Percentiles rank a stretch among this genome's conserved stretches.
Conservation (phyloP, 2,113 vertebrate species). For the Thunnus thynnus region DNA sequence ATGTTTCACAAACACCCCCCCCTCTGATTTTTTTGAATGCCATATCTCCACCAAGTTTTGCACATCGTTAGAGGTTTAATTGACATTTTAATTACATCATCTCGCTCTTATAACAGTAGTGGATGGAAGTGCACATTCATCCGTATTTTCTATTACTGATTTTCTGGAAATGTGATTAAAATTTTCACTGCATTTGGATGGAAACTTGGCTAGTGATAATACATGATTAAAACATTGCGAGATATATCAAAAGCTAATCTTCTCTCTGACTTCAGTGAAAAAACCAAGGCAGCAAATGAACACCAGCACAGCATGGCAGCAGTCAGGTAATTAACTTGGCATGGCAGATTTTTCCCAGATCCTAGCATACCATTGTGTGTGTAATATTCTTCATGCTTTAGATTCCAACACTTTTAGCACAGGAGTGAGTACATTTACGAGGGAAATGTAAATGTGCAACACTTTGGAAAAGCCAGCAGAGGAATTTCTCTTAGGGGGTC, state of each 20-base stretch:
- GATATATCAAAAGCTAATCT: constrained; percentile 56
- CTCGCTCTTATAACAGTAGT: too few relatives aligned
- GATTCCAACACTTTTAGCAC: constrained; percentile 23
- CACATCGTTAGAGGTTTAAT: too few relatives aligned
- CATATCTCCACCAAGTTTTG: too few relatives aligned
- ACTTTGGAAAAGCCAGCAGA: constrained; percentile 26
- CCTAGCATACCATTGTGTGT: constrained; percentile 6
- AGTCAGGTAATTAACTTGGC: constrained; percentile 5
- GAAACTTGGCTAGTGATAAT: constrained; percentile 7
- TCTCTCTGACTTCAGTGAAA: constrained; percentile 21
- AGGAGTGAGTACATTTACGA: constrained; percentile 28
- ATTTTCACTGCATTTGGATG: too few relatives aligned
- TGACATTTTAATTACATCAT: too few relatives aligned
- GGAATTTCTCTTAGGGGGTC: constrained; percentile 50
- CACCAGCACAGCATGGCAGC: not conserved
- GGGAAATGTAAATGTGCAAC: constrained; percentile 28
- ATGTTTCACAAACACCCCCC: too few relatives aligned
- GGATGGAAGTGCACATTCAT: too few relatives aligned
- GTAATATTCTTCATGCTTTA: constrained; percentile 10
- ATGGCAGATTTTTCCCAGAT: not conserved
- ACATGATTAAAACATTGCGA: constrained; percentile 54
- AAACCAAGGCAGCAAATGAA: constrained; percentile 3
- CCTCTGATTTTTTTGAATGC: too few relatives aligned
- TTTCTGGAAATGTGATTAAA: too few relatives aligned
- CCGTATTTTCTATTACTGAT: too few relatives aligned